Percentiles rank a stretch among this genome's conserved stretches.
Evolutionary conservation across 2,797 vertebrate genomes (phyloP).

Genomic region (Tenualosa thibaudeaui): DNA sequence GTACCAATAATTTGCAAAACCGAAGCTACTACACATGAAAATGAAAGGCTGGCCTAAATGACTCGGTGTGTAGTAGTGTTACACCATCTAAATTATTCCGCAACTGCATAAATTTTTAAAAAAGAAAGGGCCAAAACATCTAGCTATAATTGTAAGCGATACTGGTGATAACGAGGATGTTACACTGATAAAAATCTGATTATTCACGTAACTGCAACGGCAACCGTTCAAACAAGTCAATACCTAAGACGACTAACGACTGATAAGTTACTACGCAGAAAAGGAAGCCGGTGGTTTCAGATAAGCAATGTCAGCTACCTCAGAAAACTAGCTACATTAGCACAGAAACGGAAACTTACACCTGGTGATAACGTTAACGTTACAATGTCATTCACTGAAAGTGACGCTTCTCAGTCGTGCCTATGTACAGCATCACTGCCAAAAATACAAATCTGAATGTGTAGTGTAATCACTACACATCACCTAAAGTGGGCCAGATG

Average conservation of each 20-base stretch:
- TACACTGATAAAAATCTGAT: neutral
- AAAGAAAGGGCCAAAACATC: neutral
- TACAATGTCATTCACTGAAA: conserved; percentile 15
- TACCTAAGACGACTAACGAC: too few species aligned
- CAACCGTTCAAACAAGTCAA: neutral
- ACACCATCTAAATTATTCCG: neutral
- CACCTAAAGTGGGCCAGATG: neutral
- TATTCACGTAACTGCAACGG: neutral
- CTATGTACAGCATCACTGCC: neutral
- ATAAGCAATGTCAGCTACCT: conserved; percentile 14
- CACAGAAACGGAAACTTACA: conserved; percentile 15
- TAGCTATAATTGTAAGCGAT: neutral
- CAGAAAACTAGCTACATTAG: conserved; percentile 1
- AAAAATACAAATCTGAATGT: neutral
- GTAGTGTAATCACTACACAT: neutral
- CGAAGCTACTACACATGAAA: neutral
- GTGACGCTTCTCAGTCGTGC: neutral
- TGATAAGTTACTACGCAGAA: neutral
- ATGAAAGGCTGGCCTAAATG: neutral
- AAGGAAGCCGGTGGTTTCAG: neutral
- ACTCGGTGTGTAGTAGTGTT: neutral
- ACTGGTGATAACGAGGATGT: neutral
- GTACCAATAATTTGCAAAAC: neutral
- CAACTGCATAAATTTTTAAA: neutral
- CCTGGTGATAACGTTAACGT: neutral